A percentile compares a stretch with the other conserved stretches of the same genome.
Evolutionary conservation across 2,888 invertebrate species (phyloP).

Genomic region (Diarsia rubi): DNA sequence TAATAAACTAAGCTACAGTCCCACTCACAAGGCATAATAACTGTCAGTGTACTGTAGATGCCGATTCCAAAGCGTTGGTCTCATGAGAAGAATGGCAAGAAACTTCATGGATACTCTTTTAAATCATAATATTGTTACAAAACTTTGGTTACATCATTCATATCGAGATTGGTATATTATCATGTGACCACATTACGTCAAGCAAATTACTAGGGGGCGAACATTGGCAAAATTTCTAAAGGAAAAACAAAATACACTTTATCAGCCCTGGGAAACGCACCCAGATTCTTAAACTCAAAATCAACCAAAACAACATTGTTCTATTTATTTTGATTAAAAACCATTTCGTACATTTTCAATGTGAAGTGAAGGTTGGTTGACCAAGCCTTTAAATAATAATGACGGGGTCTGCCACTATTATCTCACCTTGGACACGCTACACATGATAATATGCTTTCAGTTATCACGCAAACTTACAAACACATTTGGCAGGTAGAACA

Average conservation of each 20-base stretch:
- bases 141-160: too few species aligned
- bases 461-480: constrained; percentile 25
- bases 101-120: too few species aligned
- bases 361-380: constrained; percentile 12
- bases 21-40: too few species aligned
- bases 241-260: background rate
- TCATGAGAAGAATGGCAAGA: too few species aligned
- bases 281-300: too few species aligned
- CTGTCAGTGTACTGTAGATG: too few species aligned
- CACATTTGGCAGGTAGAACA: too few species aligned
- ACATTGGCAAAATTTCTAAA: background rate
- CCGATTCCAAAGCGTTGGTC: too few species aligned
- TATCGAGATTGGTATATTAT: too few species aligned
- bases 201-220: background rate
- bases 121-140: too few species aligned
- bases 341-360: constrained; percentile 12
- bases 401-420: constrained; percentile 5
- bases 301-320: background rate
- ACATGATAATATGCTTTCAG: background rate
- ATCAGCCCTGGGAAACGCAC: background rate
- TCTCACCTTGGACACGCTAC: constrained; percentile 45
- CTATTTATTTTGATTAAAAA: background rate
- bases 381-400: constrained; percentile 47
- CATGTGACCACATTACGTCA: too few species aligned
- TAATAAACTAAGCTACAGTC: too few species aligned